These are phyloP conservation scores for Chesias legatella DNA, from an alignment of 2,888 invertebrate species.

Conservation along the genomic window DNA sequence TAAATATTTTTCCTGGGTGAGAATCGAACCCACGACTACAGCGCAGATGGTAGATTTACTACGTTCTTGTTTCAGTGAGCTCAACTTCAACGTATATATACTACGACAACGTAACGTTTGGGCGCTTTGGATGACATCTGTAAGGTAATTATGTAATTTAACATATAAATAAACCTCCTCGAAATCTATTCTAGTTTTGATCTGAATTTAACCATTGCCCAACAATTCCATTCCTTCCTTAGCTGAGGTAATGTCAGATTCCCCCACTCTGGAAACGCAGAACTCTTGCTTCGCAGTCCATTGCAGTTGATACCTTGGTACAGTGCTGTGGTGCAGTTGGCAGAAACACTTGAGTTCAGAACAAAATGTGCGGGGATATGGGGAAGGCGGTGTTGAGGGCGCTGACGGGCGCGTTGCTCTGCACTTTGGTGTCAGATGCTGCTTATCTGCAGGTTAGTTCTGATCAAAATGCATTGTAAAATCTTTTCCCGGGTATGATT, in stretches of 20 bases:
- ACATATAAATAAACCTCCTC: too few relatives aligned
- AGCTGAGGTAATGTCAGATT: conserved; percentile 10
- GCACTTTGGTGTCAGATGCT: conserved; percentile 68
- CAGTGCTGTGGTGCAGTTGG: conserved; percentile 22
- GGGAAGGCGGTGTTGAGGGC: conserved; percentile 72
- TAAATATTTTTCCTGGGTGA: too few relatives aligned
- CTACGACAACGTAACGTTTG: too few relatives aligned
- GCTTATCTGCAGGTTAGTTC: conserved; percentile 66
- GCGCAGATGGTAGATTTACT: too few relatives aligned
- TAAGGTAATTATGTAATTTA: too few relatives aligned
- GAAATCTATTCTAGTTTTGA: background rate
- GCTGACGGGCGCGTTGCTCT: conserved; percentile 68
- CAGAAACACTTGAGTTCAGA: conserved; percentile 8
- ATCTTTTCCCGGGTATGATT: background rate
- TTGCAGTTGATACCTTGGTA: conserved; percentile 5
- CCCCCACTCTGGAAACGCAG: conserved; percentile 15
- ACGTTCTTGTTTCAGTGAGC: too few relatives aligned
- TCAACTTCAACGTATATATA: too few relatives aligned
- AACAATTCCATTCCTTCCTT: conserved; percentile 19
- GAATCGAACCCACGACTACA: too few relatives aligned
- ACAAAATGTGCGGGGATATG: conserved; percentile 73
- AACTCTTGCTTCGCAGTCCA: conserved; percentile 16
- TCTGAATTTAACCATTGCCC: conserved; percentile 12
- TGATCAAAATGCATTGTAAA: background rate
- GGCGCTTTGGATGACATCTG: too few relatives aligned